Base-by-base conservation (phyloP, 1,140 invertebrate species). In the Nasonia giraulti region DNA sequence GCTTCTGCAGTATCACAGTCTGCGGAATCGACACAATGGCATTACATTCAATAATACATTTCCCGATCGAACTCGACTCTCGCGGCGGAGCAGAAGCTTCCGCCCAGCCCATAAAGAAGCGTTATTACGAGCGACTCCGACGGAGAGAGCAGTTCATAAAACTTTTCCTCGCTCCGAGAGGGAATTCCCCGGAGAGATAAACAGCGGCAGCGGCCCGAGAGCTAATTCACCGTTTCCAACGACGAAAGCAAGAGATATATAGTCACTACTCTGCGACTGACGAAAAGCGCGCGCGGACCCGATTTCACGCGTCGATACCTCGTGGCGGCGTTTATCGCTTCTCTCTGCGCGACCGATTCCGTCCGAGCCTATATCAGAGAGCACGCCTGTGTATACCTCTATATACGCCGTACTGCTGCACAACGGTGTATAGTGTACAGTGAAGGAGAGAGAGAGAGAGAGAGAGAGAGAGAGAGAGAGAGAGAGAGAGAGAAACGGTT, bases 41-140 rank as follows among this genome's bases (percentile, higher is more conserved):
- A 62, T 62, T 62, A 62, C 17, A 62, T n/a, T 62, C 55, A n/a
- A 62, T 62, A 62, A 62, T 62, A 62, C 55, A 62, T 62, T n/a
- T 62, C 17, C 55, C 55, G 17, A 62, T 62, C 55, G 55, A 62
- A n/a, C 55, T 62, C 47, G n/a, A n/a, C 55, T 50, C 47, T 44
- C 47, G 11, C 47, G 47, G 14, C 55, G 17, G 1, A 20, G 20
- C 55, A 62, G 5, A 7, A 62, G 55, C 55, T 4, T 20, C 6
- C 20, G 27, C 33, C 33, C 2, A 37, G 33, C 17, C 55, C 14
- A 62, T 62, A 62, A 62, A 62, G 55, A 62, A 62, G 20, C 55
- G n/a, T 62, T 62, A 62, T 62, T 62, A 17, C 6, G 55, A n/a
- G 55, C 55, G 17, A 20, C 17, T 20, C 6, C 0, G 27, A 27